Evolutionary conservation across 2,888 invertebrate genomes (phyloP).

Genomic region (Digitonthophagus gazella): DNA sequence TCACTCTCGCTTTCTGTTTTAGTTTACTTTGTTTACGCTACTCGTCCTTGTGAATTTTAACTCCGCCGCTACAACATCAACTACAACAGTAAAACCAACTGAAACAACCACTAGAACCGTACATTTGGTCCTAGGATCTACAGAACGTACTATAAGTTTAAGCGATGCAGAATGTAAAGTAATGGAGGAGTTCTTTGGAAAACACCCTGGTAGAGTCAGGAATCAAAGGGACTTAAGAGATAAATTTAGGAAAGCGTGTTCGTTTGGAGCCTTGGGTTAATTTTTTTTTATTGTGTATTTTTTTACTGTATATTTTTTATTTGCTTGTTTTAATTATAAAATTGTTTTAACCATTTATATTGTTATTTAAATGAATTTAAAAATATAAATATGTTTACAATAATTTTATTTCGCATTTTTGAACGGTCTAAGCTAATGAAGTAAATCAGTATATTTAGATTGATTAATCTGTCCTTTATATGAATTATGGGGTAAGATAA

Average conservation of each 20-base stretch:
- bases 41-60: neutral
- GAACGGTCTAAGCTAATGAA: too few species aligned
- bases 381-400: too few species aligned
- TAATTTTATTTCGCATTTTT: too few species aligned
- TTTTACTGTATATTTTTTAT: neutral
- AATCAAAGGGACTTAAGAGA: conserved; percentile 5
- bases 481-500: too few species aligned
- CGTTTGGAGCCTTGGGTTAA: conserved; percentile 9
- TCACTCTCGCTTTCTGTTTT: neutral
- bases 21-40: neutral
- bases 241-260: conserved; percentile 6
- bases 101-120: conserved; percentile 7
- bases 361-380: too few species aligned
- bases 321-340: neutral
- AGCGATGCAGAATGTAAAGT: conserved; percentile 10
- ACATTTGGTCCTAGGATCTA: neutral
- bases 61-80: neutral
- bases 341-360: neutral
- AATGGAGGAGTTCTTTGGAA: conserved; percentile 7
- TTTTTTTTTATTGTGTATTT: neutral
- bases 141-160: conserved; percentile 15
- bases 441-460: too few species aligned
- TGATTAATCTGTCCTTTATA: too few species aligned
- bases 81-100: neutral
- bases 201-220: neutral